These are phyloP conservation scores for Typhlichthys subterraneus DNA, from an alignment of 2,797 vertebrate genomes.

Conservation along the genomic window DNA sequence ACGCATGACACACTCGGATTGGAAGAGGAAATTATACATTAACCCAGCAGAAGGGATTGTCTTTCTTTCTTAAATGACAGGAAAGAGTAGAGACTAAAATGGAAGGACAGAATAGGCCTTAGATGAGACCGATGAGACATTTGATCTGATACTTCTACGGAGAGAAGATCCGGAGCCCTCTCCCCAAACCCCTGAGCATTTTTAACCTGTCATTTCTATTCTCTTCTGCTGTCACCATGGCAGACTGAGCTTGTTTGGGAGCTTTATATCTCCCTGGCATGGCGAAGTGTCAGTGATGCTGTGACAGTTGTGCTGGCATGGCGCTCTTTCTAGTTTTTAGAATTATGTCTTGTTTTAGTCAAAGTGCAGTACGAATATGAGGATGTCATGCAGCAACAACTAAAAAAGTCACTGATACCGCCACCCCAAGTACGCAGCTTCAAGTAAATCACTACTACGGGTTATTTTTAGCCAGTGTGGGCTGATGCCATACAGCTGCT, in stretches of 20 bases:
- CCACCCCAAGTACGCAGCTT: slow-evolving; percentile 4
- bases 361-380: neutral
- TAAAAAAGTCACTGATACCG: neutral
- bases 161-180: slow-evolving; percentile 3
- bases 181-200: slow-evolving; percentile 7
- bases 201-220: slow-evolving; percentile 2
- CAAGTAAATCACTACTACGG: slow-evolving; percentile 24
- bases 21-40: too few species aligned
- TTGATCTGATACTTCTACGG: slow-evolving; percentile 1
- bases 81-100: slow-evolving; percentile 1
- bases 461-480: slow-evolving; percentile 41
- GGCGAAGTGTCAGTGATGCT: slow-evolving; percentile 8
- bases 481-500: slow-evolving; percentile 34
- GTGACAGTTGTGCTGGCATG: neutral
- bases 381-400: neutral
- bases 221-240: neutral
- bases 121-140: slow-evolving; percentile 8
- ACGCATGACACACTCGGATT: too few species aligned
- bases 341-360: neutral
- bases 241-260: neutral
- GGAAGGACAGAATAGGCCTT: neutral
- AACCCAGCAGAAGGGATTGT: neutral
- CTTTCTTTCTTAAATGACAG: slow-evolving; percentile 8
- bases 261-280: slow-evolving; percentile 10
- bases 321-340: slow-evolving; percentile 1